A percentile compares a stretch with the other conserved stretches of the same genome.
Evolutionary conservation across 2,113 vertebrate species (phyloP).

Genomic region (Ursus arctos): DNA sequence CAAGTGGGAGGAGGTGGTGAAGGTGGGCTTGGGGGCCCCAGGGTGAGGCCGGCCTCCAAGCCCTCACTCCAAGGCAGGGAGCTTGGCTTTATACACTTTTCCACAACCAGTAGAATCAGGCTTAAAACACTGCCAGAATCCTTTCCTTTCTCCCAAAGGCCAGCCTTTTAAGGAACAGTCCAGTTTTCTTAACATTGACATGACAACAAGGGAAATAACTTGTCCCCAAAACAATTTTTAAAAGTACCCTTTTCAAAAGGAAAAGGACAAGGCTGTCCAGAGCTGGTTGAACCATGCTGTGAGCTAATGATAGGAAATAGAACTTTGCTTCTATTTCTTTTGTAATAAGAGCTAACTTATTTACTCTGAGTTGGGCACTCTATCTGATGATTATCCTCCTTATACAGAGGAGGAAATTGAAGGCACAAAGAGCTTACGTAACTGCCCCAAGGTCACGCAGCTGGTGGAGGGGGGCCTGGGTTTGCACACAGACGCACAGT

Average conservation of each 20-base stretch:
- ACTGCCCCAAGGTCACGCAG: neutral
- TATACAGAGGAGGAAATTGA: neutral
- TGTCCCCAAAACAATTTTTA: neutral
- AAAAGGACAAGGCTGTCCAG: neutral
- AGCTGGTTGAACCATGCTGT: neutral
- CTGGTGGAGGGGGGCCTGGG: neutral
- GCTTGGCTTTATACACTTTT: neutral
- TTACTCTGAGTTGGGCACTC: neutral
- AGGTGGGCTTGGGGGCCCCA: neutral
- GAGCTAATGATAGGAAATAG: slow-evolving; percentile 20
- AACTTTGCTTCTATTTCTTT: slow-evolving; percentile 52
- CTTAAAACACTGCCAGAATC: neutral
- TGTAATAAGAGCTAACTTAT: slow-evolving; percentile 13
- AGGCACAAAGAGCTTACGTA: neutral
- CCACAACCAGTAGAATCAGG: neutral
- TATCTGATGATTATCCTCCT: neutral
- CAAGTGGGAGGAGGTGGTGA: neutral
- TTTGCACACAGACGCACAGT: neutral
- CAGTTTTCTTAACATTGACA: neutral
- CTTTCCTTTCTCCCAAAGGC: neutral
- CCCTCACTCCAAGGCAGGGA: neutral
- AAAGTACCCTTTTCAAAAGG: slow-evolving; percentile 1
- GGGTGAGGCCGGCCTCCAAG: neutral
- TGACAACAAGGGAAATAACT: neutral
- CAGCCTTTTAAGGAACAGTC: neutral